Base-by-base conservation (phyloP, 2,113 vertebrate genomes). In the Proterorhinus semilunaris region DNA sequence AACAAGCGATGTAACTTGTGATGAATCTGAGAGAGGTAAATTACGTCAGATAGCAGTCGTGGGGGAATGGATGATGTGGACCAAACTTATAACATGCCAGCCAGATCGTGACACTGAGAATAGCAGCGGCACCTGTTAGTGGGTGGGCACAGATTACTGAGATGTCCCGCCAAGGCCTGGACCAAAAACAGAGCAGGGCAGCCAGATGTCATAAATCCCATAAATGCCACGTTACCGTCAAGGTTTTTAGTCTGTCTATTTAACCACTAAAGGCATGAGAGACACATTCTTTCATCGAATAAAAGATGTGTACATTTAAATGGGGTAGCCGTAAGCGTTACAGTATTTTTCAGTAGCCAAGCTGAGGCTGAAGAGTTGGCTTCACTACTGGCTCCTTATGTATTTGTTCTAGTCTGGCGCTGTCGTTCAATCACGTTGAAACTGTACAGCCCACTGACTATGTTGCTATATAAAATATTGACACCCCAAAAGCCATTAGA, bases 41-140 rank as follows among this genome's bases (percentile, higher is more conserved):
- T 58, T 71, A 68, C 46, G n/a, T 57, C 51, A 13, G 66, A 47
- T 48, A 42, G 68, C 5, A 51, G 15, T 42, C 15, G 27, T 36
- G 3, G 4, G 27, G 65, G 62, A 69, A 76, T 55, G 47, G 65
- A 45, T 2, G 65, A 72, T 61, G 1, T 9, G 54, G 62, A 7
- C 58, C 64, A 46, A 74, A 9, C 8, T 68, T 42, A 65, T 16
- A 71, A 80, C 83, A 74, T 1, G 76, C 72, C 44, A 55, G 69
- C 6, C 59, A 1, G 21, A 55, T 78, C 53, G 7, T 13, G 69
- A 66, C 0, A 46, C 74, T 69, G 72, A 75, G 78, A 84, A 78
- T 69, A 78, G 78, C 2, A 64, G 67, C 12, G 16, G 43, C 83
- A 86, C 79, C 83, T 84, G 87, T 74, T 80, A 49, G 59, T 36